phyloP scores from a whole-genome alignment of 2,888 invertebrate genomes.

The Scaptodrosophila latifasciaeformis region DNA sequence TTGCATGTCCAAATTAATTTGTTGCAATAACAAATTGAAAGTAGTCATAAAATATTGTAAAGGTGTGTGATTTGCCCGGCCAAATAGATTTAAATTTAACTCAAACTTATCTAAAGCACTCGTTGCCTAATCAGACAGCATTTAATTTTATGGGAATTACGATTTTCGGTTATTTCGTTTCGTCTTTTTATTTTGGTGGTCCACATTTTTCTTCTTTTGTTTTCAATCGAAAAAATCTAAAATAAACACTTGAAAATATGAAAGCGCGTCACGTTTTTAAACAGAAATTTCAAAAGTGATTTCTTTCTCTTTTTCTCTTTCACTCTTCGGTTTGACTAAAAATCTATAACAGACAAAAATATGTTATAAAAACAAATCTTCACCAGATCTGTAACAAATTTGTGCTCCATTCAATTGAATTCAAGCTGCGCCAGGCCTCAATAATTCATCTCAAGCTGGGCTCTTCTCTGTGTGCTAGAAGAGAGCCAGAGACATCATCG shows the following conservation, averaged over 20 bases:
- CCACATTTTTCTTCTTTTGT: too few relatives aligned
- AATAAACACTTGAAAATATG: conserved; percentile 47
- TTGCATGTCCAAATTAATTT: conserved; percentile 62
- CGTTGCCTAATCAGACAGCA: too few relatives aligned
- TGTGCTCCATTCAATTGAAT: conserved; percentile 36
- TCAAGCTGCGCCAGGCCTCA: conserved; percentile 41
- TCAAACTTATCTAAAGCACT: too few relatives aligned
- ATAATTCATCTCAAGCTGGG: not conserved
- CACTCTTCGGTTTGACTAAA: conserved; percentile 4
- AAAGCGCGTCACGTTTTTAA: conserved; percentile 55
- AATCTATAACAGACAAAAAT: conserved; percentile 33
- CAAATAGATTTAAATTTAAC: too few relatives aligned
- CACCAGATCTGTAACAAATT: conserved; percentile 56
- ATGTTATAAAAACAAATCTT: conserved; percentile 51
- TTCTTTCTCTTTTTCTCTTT: conserved; percentile 1
- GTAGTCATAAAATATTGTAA: conserved; percentile 23
- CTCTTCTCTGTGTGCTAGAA: not conserved
- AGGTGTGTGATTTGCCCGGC: too few relatives aligned
- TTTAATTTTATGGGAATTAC: too few relatives aligned
- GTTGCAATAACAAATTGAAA: conserved; percentile 64
- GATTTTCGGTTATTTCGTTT: too few relatives aligned
- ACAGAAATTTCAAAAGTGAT: conserved; percentile 24
- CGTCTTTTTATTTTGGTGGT: too few relatives aligned
- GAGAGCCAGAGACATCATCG: conserved; percentile 22
- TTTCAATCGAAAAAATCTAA: conserved; percentile 45